These are phyloP conservation scores for Rhabdornis inornatus DNA, from an alignment of 2,113 vertebrate species.

Conservation along the genomic window DNA sequence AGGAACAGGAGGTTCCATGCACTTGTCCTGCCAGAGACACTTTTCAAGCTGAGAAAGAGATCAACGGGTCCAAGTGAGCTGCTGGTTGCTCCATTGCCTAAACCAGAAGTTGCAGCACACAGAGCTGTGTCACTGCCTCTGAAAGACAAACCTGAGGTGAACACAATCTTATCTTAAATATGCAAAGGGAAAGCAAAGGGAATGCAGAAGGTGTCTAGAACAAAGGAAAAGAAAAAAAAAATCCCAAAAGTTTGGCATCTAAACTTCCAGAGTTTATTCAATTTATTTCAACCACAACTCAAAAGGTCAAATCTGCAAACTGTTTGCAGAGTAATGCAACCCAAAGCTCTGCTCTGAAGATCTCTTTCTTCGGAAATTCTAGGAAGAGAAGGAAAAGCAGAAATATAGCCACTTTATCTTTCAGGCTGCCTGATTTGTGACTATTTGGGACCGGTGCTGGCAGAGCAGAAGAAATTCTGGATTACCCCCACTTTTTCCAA, in stretches of 20 bases:
- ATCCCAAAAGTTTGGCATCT: neutral
- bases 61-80: accelerated
- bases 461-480: neutral
- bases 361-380: neutral
- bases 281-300: neutral
- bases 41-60: neutral
- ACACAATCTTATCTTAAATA: neutral
- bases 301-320: neutral
- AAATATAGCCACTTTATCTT: neutral
- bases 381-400: neutral
- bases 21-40: neutral
- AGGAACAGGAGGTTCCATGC: neutral
- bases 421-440: neutral
- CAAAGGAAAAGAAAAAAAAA: neutral
- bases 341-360: neutral
- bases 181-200: neutral
- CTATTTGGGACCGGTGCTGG: neutral
- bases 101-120: accelerated
- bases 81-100: neutral
- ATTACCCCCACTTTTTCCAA: neutral
- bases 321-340: neutral
- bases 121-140: neutral
- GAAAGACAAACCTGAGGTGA: neutral
- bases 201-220: neutral
- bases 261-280: neutral